Evolutionary conservation across 1,140 invertebrate species (phyloP).

Genomic region (Penaeus japonicus): DNA sequence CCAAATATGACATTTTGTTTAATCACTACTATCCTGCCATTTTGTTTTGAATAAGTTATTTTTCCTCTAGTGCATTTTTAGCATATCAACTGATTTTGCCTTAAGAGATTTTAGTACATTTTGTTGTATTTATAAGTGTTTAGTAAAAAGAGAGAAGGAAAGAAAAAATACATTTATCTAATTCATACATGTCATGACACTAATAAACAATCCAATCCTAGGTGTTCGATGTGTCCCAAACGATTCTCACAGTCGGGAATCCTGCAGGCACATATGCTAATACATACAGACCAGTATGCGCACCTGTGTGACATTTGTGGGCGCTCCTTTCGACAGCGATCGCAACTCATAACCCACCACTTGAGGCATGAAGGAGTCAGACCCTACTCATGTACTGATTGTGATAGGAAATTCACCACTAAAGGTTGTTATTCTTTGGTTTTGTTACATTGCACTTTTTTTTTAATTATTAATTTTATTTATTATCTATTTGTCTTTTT

Average conservation of each 20-base stretch:
- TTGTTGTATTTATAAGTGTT: too few relatives aligned
- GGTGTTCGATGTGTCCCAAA: conserved; percentile 32
- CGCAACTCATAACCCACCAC: conserved; percentile 31
- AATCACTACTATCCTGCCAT: too few relatives aligned
- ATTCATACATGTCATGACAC: too few relatives aligned
- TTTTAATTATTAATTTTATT: neutral
- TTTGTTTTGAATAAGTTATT: too few relatives aligned
- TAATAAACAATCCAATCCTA: neutral
- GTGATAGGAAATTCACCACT: conserved; percentile 41
- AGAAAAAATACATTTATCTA: too few relatives aligned
- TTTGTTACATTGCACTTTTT: neutral
- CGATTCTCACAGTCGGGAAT: conserved; percentile 39
- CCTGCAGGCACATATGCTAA: conserved; percentile 42
- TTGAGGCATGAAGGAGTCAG: conserved; percentile 33
- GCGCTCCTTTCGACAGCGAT: conserved; percentile 41
- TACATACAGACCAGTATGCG: conserved; percentile 26
- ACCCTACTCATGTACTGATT: conserved; percentile 28
- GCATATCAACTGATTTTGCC: too few relatives aligned
- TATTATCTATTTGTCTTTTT: neutral
- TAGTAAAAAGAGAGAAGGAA: too few relatives aligned
- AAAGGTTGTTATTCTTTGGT: conserved; percentile 3
- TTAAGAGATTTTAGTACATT: too few relatives aligned
- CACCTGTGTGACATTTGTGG: conserved; percentile 43
- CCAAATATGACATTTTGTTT: too few relatives aligned
- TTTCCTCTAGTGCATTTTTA: too few relatives aligned